Evolutionary conservation across 2,888 invertebrate species (phyloP).

Genomic region (Coremacera marginata): DNA sequence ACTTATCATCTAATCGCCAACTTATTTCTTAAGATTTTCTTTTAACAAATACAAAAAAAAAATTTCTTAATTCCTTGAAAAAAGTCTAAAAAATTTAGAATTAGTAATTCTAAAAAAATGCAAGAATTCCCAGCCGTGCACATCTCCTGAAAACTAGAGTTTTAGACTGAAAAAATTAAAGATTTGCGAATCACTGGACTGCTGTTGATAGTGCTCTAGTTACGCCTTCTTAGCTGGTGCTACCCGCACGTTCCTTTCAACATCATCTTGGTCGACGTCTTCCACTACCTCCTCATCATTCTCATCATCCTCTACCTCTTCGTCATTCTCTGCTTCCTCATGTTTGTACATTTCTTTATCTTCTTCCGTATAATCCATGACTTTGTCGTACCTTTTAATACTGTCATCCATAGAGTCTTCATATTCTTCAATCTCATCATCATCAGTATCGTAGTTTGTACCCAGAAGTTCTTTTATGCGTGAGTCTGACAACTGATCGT

Average conservation of each 20-base stretch:
- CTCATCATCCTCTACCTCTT: constrained; percentile 41
- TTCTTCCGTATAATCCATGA: constrained; percentile 57
- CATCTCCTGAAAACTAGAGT: too few relatives aligned
- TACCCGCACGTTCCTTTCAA: constrained; percentile 2
- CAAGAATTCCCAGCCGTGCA: too few relatives aligned
- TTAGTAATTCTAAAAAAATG: too few relatives aligned
- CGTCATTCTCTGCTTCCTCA: constrained; percentile 52
- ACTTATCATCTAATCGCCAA: too few relatives aligned
- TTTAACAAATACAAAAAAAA: too few relatives aligned
- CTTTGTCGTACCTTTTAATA: constrained; percentile 59
- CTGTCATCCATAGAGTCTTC: constrained; percentile 47
- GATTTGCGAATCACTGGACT: too few relatives aligned
- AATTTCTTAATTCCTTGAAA: too few relatives aligned
- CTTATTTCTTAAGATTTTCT: too few relatives aligned
- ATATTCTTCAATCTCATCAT: constrained; percentile 27
- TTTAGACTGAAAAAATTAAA: too few relatives aligned
- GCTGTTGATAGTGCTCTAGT: neutral
- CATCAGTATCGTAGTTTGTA: constrained; percentile 24
- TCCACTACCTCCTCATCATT: constrained; percentile 44
- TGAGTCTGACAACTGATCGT: constrained; percentile 67
- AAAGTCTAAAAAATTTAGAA: too few relatives aligned
- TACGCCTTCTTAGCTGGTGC: neutral
- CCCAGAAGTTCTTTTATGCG: constrained; percentile 47
- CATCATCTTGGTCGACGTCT: constrained; percentile 42
- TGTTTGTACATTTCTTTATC: too few relatives aligned